A percentile compares a stretch with the other conserved stretches of the same genome.
Conservation (phyloP, 2,113 vertebrate genomes). For the Apus apus region DNA sequence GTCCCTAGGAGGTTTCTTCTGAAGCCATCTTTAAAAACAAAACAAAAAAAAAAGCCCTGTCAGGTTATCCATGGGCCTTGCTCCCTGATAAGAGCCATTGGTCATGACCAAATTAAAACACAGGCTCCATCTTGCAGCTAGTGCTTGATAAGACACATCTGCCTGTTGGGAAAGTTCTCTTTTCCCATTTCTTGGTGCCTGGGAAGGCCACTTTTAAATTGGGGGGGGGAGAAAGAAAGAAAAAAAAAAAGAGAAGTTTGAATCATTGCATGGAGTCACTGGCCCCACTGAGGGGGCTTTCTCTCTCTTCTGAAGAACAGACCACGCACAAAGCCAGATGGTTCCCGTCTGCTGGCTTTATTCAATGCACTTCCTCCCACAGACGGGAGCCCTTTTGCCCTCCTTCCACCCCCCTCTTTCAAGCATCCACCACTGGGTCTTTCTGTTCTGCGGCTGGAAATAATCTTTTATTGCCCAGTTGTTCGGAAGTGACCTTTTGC, state of each 20-base stretch:
- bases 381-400: slow-evolving; percentile 79
- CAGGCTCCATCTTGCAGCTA: neutral
- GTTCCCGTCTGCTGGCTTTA: slow-evolving; percentile 95
- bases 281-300: slow-evolving; percentile 75
- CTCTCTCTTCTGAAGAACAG: slow-evolving; percentile 80
- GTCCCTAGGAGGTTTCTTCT: neutral
- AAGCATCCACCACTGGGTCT: slow-evolving; percentile 79
- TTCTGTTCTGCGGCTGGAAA: slow-evolving; percentile 91
- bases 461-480: slow-evolving; percentile 99
- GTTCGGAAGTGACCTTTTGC: slow-evolving; percentile 99
- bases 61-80: neutral
- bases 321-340: slow-evolving; percentile 89
- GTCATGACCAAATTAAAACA: slow-evolving; percentile 20
- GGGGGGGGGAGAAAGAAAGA: no score
- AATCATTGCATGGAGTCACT: slow-evolving; percentile 72
- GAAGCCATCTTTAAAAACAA: neutral
- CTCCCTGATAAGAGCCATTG: neutral
- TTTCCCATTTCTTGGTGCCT: slow-evolving; percentile 46
- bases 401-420: slow-evolving; percentile 60
- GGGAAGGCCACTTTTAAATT: slow-evolving; percentile 71
- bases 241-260: slow-evolving; percentile 21
- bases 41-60: neutral
- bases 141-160: neutral
- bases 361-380: slow-evolving; percentile 92
- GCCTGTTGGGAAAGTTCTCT: neutral